Base-by-base conservation (phyloP, 2,888 invertebrate species). In the Rhamphomyia laevipes region DNA sequence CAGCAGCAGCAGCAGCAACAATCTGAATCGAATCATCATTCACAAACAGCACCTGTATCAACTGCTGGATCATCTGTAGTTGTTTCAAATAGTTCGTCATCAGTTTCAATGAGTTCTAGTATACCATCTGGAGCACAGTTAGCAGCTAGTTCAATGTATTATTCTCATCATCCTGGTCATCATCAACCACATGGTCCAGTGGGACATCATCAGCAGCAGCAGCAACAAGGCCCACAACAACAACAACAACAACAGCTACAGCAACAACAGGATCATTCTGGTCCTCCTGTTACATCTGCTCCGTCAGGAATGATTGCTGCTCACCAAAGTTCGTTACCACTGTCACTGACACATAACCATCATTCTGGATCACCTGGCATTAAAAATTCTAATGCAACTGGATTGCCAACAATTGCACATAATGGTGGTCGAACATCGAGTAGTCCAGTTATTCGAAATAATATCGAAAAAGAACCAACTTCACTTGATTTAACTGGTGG, bases 401-500 rank as follows among this genome's bases (percentile, higher is more conserved):
- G 40, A 18, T 27, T 27, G 7, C 23, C 23, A 27, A 27, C 23
- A 27, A 27, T 27, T 27, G 23, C 23, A 7, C 23, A 63, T 49
- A 64, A 62, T 31, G 63, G 61, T 33, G 61, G 61, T 0, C 60
- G 65, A 7, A 53, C 66, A 4, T 62, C 63, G 3, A 61, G 61
- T 44, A 68, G 66, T 48, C 68, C 68, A 1, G 59, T 60, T 41
- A 58, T 60, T 27, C 45, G 52, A 58, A 46, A 50, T 48, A 52
- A 23, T 11, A 46, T 13, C 41, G 45, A 10, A 27, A 67, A 66
- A 45, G 68, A 69, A 46, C 61, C 64, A 12, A 52, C 66, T 13
- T 67, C 68, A 2, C 55, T 69, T n/a, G 70, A 69, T 56, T 53
- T 69, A 38, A 69, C 67, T 3, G 55, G 54, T 21, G 54, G 53